Percentiles rank a stretch among this genome's conserved stretches.
Evolutionary conservation across 1,140 invertebrate species (phyloP).

Genomic region (Meloidogyne floridensis): DNA sequence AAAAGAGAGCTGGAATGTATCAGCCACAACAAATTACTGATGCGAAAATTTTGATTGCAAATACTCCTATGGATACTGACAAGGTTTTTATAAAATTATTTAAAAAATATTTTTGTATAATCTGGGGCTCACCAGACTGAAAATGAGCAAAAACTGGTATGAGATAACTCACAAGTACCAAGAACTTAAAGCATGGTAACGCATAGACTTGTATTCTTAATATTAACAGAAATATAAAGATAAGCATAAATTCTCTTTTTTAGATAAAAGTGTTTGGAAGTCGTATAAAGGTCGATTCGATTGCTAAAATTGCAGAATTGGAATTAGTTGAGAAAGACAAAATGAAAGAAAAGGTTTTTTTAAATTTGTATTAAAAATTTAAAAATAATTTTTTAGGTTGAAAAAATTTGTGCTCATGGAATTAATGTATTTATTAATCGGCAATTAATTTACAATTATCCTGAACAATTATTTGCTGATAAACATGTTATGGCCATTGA

Average conservation of each 20-base stretch:
- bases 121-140: too few species aligned
- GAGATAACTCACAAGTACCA: too few species aligned
- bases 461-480: slow-evolving; percentile 98
- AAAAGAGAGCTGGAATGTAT: slow-evolving; percentile 88
- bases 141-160: too few species aligned
- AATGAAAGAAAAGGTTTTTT: slow-evolving; percentile 89
- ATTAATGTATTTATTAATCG: slow-evolving; percentile 98
- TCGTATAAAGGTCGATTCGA: slow-evolving; percentile 91
- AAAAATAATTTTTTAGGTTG: slow-evolving; percentile 46
- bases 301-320: slow-evolving; percentile 95
- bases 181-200: too few species aligned
- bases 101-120: slow-evolving; percentile 7
- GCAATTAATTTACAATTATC: slow-evolving; percentile 99
- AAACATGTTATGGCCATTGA: slow-evolving; percentile 98
- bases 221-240: too few species aligned
- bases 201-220: too few species aligned
- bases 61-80: slow-evolving; percentile 99
- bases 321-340: slow-evolving; percentile 98
- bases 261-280: slow-evolving; percentile 83
- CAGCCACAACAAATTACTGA: slow-evolving; percentile 87
- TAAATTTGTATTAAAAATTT: neutral
- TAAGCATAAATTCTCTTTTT: neutral
- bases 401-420: slow-evolving; percentile 91
- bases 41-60: slow-evolving; percentile 96
- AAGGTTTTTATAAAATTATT: slow-evolving; percentile 75